phyloP scores from a whole-genome alignment of 2,113 vertebrate genomes.

The Falcunculus frontatus region DNA sequence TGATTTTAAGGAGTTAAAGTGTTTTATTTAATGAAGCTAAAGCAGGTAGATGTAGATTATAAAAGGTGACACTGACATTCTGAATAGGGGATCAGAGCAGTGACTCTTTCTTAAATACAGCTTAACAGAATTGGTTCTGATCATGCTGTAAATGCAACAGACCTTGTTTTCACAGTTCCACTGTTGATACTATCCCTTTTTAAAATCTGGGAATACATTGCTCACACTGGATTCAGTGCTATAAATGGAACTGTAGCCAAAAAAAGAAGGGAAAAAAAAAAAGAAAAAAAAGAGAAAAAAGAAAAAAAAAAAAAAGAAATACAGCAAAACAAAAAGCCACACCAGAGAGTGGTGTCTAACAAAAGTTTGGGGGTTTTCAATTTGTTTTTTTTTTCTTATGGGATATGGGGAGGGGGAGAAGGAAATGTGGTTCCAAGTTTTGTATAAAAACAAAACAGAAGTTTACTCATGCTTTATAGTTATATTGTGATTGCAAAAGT shows the following conservation, averaged over 20 bases:
- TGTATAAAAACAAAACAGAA: slow-evolving; percentile 58
- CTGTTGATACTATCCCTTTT: slow-evolving; percentile 41
- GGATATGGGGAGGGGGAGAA: slow-evolving; percentile 2
- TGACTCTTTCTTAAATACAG: slow-evolving; percentile 49
- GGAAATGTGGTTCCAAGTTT: slow-evolving; percentile 59
- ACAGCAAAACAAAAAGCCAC: not conserved
- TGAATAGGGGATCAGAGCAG: slow-evolving; percentile 51
- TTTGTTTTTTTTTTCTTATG: slow-evolving; percentile 5
- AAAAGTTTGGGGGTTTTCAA: not conserved
- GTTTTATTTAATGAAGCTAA: slow-evolving; percentile 69
- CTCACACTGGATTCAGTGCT: slow-evolving; percentile 25
- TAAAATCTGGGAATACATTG: slow-evolving; percentile 40
- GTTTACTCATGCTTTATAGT: slow-evolving; percentile 70
- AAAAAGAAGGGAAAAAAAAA: not conserved
- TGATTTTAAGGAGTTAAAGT: slow-evolving; percentile 46
- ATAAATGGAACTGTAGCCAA: not conserved
- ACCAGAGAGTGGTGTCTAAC: not conserved
- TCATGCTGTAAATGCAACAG: slow-evolving; percentile 47
- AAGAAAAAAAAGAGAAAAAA: not conserved
- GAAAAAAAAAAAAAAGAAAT: not conserved
- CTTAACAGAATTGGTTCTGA: slow-evolving; percentile 19
- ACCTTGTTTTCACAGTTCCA: slow-evolving; percentile 49
- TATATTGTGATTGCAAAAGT: slow-evolving; percentile 65
- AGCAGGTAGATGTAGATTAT: slow-evolving; percentile 50
- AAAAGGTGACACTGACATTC: slow-evolving; percentile 66